These are phyloP conservation scores for Reticulitermes speratus DNA, from an alignment of 1,140 invertebrate genomes.

Conservation along the genomic window DNA sequence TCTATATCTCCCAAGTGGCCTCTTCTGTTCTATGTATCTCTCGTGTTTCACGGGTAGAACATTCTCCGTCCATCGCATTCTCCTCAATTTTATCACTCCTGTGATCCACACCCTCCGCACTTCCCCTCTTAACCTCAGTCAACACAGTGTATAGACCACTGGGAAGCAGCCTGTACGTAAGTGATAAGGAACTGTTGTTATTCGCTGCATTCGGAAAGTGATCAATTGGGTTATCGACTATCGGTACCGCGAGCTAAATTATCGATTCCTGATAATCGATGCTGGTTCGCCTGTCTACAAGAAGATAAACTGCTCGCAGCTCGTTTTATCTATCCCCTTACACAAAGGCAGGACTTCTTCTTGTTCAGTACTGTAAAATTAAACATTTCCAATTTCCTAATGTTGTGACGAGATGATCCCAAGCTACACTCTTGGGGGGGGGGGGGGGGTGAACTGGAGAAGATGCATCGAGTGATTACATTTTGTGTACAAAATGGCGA, in stretches of 20 bases:
- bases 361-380: not conserved
- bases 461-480: not conserved
- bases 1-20: too few relatives aligned
- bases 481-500: not conserved
- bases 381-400: not conserved
- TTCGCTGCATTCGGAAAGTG: not conserved
- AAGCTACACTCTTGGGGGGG: not conserved
- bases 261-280: constrained; percentile 3
- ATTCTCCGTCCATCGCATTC: too few relatives aligned
- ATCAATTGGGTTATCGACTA: constrained; percentile 1
- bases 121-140: too few relatives aligned
- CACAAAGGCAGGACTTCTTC: not conserved
- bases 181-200: not conserved
- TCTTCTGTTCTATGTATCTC: too few relatives aligned
- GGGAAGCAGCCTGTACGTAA: not conserved
- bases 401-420: not conserved
- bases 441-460: too few relatives aligned
- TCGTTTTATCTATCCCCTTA: not conserved
- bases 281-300: not conserved
- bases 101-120: too few relatives aligned
- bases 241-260: not conserved
- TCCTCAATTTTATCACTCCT: too few relatives aligned
- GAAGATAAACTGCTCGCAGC: not conserved
- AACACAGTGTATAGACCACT: not conserved
- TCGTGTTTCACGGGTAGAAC: too few relatives aligned